Percentiles rank a stretch among this genome's conserved stretches.
Conservation (phyloP, 2,888 invertebrate species). For the Shargacucullia verbasci region DNA sequence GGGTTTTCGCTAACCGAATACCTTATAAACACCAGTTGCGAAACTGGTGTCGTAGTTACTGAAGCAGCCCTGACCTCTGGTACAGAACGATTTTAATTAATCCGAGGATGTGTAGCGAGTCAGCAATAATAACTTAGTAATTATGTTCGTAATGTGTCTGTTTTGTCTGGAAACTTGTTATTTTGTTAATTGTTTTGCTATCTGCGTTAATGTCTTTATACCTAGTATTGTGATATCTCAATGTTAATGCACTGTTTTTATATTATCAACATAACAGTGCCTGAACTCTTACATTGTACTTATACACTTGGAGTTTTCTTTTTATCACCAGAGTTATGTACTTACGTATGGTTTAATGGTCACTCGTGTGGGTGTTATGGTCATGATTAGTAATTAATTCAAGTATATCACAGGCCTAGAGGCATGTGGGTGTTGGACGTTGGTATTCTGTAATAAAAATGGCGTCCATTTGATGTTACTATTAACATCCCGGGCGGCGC, state of each 20-base stretch:
- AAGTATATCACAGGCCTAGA: conserved; percentile 70
- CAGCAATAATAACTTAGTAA: conserved; percentile 45
- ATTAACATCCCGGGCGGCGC: conserved; percentile 70
- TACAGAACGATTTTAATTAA: conserved; percentile 42
- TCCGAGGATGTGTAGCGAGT: conserved; percentile 32
- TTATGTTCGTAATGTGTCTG: conserved; percentile 55
- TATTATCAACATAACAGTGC: conserved; percentile 57
- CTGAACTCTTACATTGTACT: conserved; percentile 62
- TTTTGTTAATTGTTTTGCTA: conserved; percentile 63
- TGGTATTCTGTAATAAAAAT: conserved; percentile 81
- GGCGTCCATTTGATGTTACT: conserved; percentile 76
- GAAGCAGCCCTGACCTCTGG: conserved; percentile 31
- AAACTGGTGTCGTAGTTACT: conserved; percentile 21
- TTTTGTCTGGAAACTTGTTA: conserved; percentile 65
- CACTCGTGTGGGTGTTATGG: conserved; percentile 68
- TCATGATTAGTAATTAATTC: conserved; percentile 77
- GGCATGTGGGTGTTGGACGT: conserved; percentile 77
- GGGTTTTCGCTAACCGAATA: conserved; percentile 8
- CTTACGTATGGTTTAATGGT: conserved; percentile 56
- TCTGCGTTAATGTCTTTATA: conserved; percentile 51
- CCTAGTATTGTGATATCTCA: conserved; percentile 51
- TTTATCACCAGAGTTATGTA: conserved; percentile 44
- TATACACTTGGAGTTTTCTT: conserved; percentile 23
- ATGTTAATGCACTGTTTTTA: conserved; percentile 55
- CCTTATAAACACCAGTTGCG: conserved; percentile 2